Evolutionary conservation across 2,888 invertebrate genomes (phyloP).

Genomic region (Epinotia nisella): DNA sequence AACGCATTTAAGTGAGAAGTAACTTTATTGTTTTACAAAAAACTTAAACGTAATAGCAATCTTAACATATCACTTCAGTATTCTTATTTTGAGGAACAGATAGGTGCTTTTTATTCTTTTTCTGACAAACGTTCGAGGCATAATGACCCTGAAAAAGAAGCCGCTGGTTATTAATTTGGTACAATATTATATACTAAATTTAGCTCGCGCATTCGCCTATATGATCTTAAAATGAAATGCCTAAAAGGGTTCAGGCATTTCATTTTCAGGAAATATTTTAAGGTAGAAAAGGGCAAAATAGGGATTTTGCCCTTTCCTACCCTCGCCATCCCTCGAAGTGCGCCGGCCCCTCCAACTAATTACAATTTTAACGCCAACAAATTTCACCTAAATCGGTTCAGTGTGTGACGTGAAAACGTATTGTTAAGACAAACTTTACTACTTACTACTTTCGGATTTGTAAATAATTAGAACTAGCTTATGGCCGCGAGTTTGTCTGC

Average conservation of each 20-base stretch:
- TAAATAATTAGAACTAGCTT: constrained; percentile 1
- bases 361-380: constrained; percentile 12
- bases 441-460: constrained; percentile 7
- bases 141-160: constrained; percentile 9
- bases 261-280: too few species aligned
- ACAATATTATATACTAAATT: constrained; percentile 11
- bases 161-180: constrained; percentile 8
- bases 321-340: constrained; percentile 10
- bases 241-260: too few species aligned
- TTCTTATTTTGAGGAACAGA: constrained; percentile 1
- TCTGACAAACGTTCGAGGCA: constrained; percentile 3
- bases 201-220: background rate
- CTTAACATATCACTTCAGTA: background rate
- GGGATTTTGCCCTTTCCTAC: constrained; percentile 15
- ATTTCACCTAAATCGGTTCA: constrained; percentile 5
- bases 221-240: background rate
- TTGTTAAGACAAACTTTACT: background rate
- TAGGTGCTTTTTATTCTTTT: constrained; percentile 44
- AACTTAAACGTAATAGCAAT: constrained; percentile 1
- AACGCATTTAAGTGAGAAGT: background rate
- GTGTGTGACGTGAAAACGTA: constrained; percentile 1
- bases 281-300: too few species aligned
- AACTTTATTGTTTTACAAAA: background rate
- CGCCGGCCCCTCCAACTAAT: background rate
- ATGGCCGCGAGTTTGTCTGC: background rate